Evolutionary conservation across 2,888 invertebrate genomes (phyloP).

Genomic region (Euplexia lucipara): DNA sequence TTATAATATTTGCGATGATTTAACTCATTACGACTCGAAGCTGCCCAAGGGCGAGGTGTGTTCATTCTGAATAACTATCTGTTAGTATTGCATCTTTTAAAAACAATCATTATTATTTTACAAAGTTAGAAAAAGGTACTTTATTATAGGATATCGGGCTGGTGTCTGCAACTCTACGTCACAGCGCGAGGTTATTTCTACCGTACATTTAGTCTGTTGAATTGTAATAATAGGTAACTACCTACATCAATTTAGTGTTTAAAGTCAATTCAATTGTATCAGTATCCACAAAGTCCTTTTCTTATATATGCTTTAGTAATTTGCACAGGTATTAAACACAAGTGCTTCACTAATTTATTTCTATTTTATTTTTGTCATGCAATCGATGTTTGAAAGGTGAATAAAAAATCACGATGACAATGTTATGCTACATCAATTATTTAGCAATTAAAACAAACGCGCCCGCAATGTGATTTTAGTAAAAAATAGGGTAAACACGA

Average conservation of each 20-base stretch:
- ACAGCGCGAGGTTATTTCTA: too few species aligned
- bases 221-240: background rate
- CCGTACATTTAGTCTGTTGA: too few species aligned
- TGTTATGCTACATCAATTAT: too few species aligned
- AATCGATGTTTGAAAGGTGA: slow-evolving; percentile 18
- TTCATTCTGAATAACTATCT: slow-evolving; percentile 10
- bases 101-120: too few species aligned
- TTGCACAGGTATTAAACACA: slow-evolving; percentile 47
- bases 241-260: background rate
- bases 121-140: too few species aligned
- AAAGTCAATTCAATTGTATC: background rate
- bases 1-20: slow-evolving; percentile 51
- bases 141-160: too few species aligned
- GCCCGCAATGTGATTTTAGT: background rate
- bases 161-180: too few species aligned
- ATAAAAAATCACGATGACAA: slow-evolving; percentile 19
- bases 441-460: slow-evolving; percentile 14
- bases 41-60: slow-evolving; percentile 34
- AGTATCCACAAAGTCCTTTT: background rate
- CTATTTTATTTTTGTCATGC: slow-evolving; percentile 42
- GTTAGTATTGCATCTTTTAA: slow-evolving; percentile 6
- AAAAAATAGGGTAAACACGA: slow-evolving; percentile 17
- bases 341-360: background rate
- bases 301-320: slow-evolving; percentile 22
- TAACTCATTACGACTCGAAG: slow-evolving; percentile 42